Base-by-base conservation (phyloP, 2,113 vertebrate genomes). In the Pseudois nayaur region DNA sequence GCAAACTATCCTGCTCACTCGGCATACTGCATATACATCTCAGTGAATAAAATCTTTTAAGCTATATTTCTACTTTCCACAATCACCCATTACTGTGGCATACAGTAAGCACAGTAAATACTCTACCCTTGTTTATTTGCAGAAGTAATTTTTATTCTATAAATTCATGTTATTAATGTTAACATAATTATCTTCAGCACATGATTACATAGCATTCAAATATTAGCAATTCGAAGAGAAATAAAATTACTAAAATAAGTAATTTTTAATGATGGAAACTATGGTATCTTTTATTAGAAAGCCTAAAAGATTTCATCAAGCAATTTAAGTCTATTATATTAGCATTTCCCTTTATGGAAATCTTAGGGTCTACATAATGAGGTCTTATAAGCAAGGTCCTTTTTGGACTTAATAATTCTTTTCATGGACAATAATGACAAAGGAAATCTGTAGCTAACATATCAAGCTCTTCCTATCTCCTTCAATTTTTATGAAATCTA, bases 111-210 rank as follows among this genome's bases (percentile, higher is more conserved):
- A 97, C 8, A 94, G 31, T 87, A 84, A 91, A 92, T 57, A 91
- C 3, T 89, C 88, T 89, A 17, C 3, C 57, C 40, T 83, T 60
- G 25, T 85, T 93, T 95, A 54, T n/a, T 45, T 97, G 31, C 8
- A 62, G 5, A 96, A 59, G 25, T 97, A 97, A 89, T 67, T n/a
- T 95, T 15, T 92, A 55, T 50, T 57, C 87, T 96, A 59, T 40
- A 96, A 96, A 92, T 84, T 67, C 36, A 93, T 81, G 86, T 95
- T 62, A 94, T 85, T 89, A 89, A 89, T 50, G 13, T 89, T 87
- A 94, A 79, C 76, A 55, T 62, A 94, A 92, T 82, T 79, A 90
- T 10, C 59, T 54, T 31, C 0, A 74, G 45, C 27, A 91, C 17
- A 54, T 36, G 64, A 48, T 36, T 64, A 90, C 8, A 91, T 33